Conservation (phyloP, 1,140 invertebrate species). For the Pogonomyrmex barbatus region DNA sequence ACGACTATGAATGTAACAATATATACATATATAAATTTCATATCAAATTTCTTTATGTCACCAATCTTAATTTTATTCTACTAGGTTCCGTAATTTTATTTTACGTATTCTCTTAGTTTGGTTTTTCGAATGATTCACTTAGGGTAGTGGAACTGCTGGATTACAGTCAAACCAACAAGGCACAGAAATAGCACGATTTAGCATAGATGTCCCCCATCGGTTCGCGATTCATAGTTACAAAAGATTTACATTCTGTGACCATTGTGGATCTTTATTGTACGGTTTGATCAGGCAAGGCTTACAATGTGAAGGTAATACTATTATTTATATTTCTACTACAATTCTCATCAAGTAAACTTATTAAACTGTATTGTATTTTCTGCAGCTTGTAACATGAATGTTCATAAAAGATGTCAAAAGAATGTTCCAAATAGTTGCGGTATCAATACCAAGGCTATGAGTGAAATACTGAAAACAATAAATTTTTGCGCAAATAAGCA, state of each 20-base stretch:
- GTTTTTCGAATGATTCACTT: slow-evolving; percentile 51
- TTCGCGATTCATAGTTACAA: slow-evolving; percentile 98
- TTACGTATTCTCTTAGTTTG: slow-evolving; percentile 62
- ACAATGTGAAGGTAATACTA: slow-evolving; percentile 95
- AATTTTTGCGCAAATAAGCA: slow-evolving; percentile 97
- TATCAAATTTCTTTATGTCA: background rate
- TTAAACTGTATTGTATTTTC: slow-evolving; percentile 32
- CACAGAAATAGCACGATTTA: slow-evolving; percentile 93
- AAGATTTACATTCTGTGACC: slow-evolving; percentile 99
- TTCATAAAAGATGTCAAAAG: slow-evolving; percentile 99
- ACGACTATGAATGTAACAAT: no score
- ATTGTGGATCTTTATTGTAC: slow-evolving; percentile 98
- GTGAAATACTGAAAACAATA: slow-evolving; percentile 95
- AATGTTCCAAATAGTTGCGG: slow-evolving; percentile 99
- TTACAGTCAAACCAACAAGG: slow-evolving; percentile 85
- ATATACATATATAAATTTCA: background rate
- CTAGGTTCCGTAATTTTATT: slow-evolving; percentile 66
- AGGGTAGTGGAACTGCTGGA: slow-evolving; percentile 75
- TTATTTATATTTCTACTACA: slow-evolving; percentile 3
- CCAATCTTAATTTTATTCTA: slow-evolving; percentile 1
- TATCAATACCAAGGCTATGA: slow-evolving; percentile 98
- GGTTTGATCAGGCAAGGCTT: slow-evolving; percentile 98
- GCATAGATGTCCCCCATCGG: slow-evolving; percentile 98
- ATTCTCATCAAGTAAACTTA: slow-evolving; percentile 12
- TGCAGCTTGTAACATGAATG: slow-evolving; percentile 97